phyloP scores from a whole-genome alignment of 2,113 vertebrate genomes.

The Pipa parva region DNA sequence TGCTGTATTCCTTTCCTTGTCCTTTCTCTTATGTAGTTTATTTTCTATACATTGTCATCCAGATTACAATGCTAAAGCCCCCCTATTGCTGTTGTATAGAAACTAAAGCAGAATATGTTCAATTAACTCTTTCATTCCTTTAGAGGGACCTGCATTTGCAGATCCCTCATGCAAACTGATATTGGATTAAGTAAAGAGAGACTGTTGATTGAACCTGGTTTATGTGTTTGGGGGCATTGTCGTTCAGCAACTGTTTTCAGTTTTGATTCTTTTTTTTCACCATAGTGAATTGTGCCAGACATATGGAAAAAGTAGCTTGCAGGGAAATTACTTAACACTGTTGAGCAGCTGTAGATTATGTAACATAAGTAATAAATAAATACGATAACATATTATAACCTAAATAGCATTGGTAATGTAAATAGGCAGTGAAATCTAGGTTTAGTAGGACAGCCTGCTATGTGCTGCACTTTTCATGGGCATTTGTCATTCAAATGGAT shows the following conservation, averaged over 20 bases:
- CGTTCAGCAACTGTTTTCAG: background rate
- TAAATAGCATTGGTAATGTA: background rate
- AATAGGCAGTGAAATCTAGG: conserved; percentile 5
- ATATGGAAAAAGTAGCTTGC: background rate
- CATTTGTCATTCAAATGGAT: conserved; percentile 70
- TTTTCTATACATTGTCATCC: conserved; percentile 2
- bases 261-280: background rate
- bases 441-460: conserved; percentile 1
- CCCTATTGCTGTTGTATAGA: conserved; percentile 7
- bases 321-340: background rate
- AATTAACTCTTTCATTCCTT: conserved; percentile 5
- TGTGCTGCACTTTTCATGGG: conserved; percentile 53
- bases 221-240: background rate
- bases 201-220: background rate
- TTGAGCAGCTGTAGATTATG: background rate
- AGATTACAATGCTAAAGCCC: conserved; percentile 38
- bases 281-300: too few species aligned
- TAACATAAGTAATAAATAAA: background rate
- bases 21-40: background rate
- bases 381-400: too few species aligned
- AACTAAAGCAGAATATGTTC: background rate
- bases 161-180: background rate
- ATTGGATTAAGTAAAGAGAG: background rate
- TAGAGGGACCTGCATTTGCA: conserved; percentile 10
- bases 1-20: background rate